Percentiles rank a stretch among this genome's conserved stretches.
Conservation (phyloP, 2,888 invertebrate species). For the Drosophila dives region DNA sequence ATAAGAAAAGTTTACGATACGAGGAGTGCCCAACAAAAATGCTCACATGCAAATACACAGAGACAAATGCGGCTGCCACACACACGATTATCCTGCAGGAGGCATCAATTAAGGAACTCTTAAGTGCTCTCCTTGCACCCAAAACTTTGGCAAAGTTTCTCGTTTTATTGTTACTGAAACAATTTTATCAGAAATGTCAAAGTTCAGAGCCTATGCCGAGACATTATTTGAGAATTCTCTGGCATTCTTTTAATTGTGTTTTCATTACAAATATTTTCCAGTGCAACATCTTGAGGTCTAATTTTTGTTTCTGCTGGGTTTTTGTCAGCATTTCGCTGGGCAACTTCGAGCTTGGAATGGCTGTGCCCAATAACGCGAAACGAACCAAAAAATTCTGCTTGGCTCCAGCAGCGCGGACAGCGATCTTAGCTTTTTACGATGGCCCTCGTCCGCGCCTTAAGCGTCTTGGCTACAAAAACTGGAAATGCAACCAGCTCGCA, state of each 20-base stretch:
- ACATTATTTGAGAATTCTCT: background rate
- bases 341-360: slow-evolving; percentile 39
- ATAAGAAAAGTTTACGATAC: slow-evolving; percentile 75
- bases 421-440: slow-evolving; percentile 76
- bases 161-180: slow-evolving; percentile 27
- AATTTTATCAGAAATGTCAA: slow-evolving; percentile 31
- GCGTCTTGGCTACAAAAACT: slow-evolving; percentile 67
- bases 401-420: slow-evolving; percentile 73
- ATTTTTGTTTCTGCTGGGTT: slow-evolving; percentile 10
- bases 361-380: slow-evolving; percentile 72
- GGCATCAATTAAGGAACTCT: slow-evolving; percentile 56
- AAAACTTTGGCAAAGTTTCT: slow-evolving; percentile 14
- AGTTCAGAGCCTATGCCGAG: background rate
- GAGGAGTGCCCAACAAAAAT: slow-evolving; percentile 43
- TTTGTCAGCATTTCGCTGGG: slow-evolving; percentile 40
- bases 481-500: slow-evolving; percentile 74
- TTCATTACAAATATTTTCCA: slow-evolving; percentile 31
- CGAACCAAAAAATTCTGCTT: slow-evolving; percentile 63
- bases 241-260: background rate
- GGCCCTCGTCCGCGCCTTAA: slow-evolving; percentile 44
- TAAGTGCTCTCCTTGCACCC: slow-evolving; percentile 43
- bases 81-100: slow-evolving; percentile 8
- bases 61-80: slow-evolving; percentile 30
- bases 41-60: slow-evolving; percentile 69
- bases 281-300: slow-evolving; percentile 49